Conservation (phyloP, 2,113 vertebrate species). For the Todiramphus saurophagus region DNA sequence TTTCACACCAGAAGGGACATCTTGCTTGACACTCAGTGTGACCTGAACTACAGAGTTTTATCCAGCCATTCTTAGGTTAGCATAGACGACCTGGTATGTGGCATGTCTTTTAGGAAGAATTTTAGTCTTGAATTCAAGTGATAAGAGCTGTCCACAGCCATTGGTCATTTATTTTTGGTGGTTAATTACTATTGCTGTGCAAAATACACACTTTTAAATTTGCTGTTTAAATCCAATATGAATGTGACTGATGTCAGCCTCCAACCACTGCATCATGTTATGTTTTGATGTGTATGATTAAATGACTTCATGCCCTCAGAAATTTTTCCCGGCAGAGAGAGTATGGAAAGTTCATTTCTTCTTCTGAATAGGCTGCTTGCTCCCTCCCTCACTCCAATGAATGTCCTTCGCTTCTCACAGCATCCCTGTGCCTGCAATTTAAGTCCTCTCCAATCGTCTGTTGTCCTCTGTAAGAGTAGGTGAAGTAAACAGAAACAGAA, state of each 20-base stretch:
- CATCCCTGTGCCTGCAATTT: not conserved
- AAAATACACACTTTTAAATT: not conserved
- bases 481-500: not conserved
- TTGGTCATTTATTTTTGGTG: not conserved
- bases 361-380: not conserved
- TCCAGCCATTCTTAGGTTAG: not conserved
- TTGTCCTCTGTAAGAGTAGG: not conserved
- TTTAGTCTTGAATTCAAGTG: not conserved
- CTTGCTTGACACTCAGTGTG: accelerated
- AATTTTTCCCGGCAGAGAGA: not conserved
- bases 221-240: not conserved
- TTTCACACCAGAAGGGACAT: not conserved
- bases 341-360: not conserved
- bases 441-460: not conserved
- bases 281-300: not conserved
- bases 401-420: not conserved
- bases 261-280: not conserved
- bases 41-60: not conserved
- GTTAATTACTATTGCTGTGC: not conserved
- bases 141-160: not conserved
- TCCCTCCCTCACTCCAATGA: not conserved
- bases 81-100: not conserved
- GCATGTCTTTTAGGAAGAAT: not conserved
- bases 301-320: not conserved
- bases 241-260: not conserved